phyloP scores from a whole-genome alignment of 2,113 vertebrate species.

The Mystacornis crossleyi region DNA sequence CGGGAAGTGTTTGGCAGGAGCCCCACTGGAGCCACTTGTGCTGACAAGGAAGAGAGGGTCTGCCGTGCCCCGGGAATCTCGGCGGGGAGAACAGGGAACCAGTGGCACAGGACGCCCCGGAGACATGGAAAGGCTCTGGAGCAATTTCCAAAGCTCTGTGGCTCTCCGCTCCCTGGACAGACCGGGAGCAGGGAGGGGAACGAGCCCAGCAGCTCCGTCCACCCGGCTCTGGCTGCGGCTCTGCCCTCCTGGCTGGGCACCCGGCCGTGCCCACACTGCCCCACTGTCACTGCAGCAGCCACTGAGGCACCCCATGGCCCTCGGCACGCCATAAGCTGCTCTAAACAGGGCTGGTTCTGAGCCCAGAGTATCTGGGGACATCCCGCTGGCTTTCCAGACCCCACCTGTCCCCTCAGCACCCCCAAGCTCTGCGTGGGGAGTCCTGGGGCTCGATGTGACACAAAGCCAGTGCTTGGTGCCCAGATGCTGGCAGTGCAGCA shows the following conservation, averaged over 20 bases:
- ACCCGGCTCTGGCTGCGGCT: background rate
- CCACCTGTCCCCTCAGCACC: background rate
- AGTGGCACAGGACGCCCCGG: fast-evolving
- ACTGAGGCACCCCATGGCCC: background rate
- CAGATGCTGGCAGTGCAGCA: fast-evolving
- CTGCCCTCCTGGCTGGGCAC: background rate
- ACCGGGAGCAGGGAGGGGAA: background rate
- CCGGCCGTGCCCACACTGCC: fast-evolving
- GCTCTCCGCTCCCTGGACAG: background rate
- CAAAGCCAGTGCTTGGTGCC: background rate
- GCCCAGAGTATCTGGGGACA: background rate
- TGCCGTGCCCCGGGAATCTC: fast-evolving
- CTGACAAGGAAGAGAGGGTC: background rate
- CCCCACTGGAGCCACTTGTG: background rate
- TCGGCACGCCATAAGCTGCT: fast-evolving
- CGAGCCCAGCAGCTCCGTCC: fast-evolving
- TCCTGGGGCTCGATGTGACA: fast-evolving
- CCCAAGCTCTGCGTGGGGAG: fast-evolving
- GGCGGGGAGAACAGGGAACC: background rate
- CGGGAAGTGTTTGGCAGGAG: slow-evolving; percentile 47
- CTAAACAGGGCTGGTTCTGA: fast-evolving
- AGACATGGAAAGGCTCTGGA: fast-evolving
- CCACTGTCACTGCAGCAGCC: fast-evolving
- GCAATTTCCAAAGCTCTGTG: fast-evolving
- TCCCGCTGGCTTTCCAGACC: background rate